Evolutionary conservation across 2,888 invertebrate genomes (phyloP).

Genomic region (Machimus rusticus): DNA sequence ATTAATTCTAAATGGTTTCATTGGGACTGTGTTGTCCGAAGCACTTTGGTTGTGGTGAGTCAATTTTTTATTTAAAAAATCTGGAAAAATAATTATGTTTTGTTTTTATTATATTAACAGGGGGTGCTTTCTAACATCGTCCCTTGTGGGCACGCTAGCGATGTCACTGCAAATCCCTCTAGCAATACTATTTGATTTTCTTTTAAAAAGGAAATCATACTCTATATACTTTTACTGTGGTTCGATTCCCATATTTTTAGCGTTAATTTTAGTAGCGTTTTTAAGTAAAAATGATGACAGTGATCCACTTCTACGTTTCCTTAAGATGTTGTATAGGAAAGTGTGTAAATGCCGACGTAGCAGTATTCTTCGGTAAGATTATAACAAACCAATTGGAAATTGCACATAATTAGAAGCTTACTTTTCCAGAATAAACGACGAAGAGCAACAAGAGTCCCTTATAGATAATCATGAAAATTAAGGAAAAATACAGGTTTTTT

Average conservation of each 20-base stretch:
- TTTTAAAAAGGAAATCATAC: conserved; percentile 74
- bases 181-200: conserved; percentile 84
- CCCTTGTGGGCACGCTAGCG: conserved; percentile 85
- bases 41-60: conserved; percentile 90
- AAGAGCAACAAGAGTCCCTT: conserved; percentile 71
- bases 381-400: background rate
- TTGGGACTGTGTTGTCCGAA: conserved; percentile 92
- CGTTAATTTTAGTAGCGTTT: conserved; percentile 67
- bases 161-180: conserved; percentile 89
- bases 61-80: background rate
- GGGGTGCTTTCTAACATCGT: conserved; percentile 94
- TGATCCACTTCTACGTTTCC: conserved; percentile 73
- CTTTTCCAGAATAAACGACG: conserved; percentile 65
- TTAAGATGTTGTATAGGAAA: conserved; percentile 61
- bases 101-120: conserved; percentile 62
- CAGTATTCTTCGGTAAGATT: conserved; percentile 58
- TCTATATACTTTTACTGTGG: conserved; percentile 79
- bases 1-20: conserved; percentile 82
- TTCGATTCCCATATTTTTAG: conserved; percentile 76
- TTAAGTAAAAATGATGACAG: conserved; percentile 82
- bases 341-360: conserved; percentile 57
- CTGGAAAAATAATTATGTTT: background rate
- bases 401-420: background rate
- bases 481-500: background rate
- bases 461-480: conserved; percentile 62